These are phyloP conservation scores for Drosophila paucipuncta DNA, from an alignment of 2,888 invertebrate species.

Conservation along the genomic window DNA sequence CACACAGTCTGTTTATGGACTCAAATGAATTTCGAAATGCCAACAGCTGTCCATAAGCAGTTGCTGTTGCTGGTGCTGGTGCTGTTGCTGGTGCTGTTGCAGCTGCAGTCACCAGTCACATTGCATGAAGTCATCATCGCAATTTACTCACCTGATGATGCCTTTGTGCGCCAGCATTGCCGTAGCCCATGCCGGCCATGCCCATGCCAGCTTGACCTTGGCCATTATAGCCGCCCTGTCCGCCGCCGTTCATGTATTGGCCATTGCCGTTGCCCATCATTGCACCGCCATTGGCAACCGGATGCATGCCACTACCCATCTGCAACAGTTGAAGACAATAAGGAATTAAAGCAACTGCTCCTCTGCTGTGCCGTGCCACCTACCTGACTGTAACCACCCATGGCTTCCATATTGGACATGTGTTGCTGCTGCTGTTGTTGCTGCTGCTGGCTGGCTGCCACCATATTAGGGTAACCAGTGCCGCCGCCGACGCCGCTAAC, in stretches of 20 bases:
- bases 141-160: slow-evolving; percentile 85
- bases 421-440: slow-evolving; percentile 70
- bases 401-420: slow-evolving; percentile 83
- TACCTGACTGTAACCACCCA: slow-evolving; percentile 85
- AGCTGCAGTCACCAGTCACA: slow-evolving; percentile 27
- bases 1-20: slow-evolving; percentile 49
- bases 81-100: slow-evolving; percentile 8
- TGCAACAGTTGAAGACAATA: slow-evolving; percentile 38
- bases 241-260: slow-evolving; percentile 83
- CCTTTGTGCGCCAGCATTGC: slow-evolving; percentile 77
- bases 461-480: slow-evolving; percentile 49
- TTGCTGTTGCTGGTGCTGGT: too few species aligned
- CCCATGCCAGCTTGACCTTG: slow-evolving; percentile 74
- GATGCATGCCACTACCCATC: slow-evolving; percentile 84
- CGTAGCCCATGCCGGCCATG: slow-evolving; percentile 81
- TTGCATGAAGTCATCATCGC: slow-evolving; percentile 39
- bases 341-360: not conserved
- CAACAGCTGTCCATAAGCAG: slow-evolving; percentile 33
- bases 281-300: slow-evolving; percentile 74
- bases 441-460: slow-evolving; percentile 78
- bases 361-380: slow-evolving; percentile 17
- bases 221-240: slow-evolving; percentile 72
- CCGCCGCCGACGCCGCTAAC: slow-evolving; percentile 13
- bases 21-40: slow-evolving; percentile 49
- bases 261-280: slow-evolving; percentile 76